These are phyloP conservation scores for Cryptus viduatorius DNA, from an alignment of 2,888 invertebrate species.

Conservation along the genomic window DNA sequence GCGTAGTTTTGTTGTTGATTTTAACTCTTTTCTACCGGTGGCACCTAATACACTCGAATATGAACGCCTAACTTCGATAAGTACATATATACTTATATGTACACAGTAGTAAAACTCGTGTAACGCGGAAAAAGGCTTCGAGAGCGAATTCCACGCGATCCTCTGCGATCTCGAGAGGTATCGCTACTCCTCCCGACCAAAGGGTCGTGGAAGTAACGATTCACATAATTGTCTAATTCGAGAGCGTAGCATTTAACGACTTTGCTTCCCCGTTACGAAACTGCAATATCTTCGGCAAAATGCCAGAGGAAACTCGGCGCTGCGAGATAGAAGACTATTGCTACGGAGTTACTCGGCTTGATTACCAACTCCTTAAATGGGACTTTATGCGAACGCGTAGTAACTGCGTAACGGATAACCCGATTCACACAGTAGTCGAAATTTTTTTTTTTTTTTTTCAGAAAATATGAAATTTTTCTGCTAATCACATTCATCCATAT, in stretches of 20 bases:
- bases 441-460: background rate
- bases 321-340: background rate
- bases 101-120: conserved; percentile 14
- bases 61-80: background rate
- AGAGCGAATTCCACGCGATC: conserved; percentile 23
- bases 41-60: conserved; percentile 52
- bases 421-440: conserved; percentile 12
- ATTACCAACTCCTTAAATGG: conserved; percentile 40
- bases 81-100: background rate
- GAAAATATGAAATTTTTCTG: background rate
- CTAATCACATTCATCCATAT: background rate
- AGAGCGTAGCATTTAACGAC: conserved; percentile 35
- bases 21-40: conserved; percentile 65
- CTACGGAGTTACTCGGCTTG: background rate
- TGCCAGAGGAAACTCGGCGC: background rate
- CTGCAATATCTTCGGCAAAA: conserved; percentile 28
- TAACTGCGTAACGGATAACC: conserved; percentile 28
- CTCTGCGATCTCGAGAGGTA: background rate
- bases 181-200: background rate
- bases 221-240: conserved; percentile 46
- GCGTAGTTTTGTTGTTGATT: conserved; percentile 73
- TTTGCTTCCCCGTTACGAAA: conserved; percentile 28
- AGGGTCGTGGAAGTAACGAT: conserved; percentile 34
- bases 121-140: conserved; percentile 12
- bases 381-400: conserved; percentile 25